These are phyloP conservation scores for Tympanoctomys barrerae DNA, from an alignment of 2,797 vertebrate species.

Conservation along the genomic window DNA sequence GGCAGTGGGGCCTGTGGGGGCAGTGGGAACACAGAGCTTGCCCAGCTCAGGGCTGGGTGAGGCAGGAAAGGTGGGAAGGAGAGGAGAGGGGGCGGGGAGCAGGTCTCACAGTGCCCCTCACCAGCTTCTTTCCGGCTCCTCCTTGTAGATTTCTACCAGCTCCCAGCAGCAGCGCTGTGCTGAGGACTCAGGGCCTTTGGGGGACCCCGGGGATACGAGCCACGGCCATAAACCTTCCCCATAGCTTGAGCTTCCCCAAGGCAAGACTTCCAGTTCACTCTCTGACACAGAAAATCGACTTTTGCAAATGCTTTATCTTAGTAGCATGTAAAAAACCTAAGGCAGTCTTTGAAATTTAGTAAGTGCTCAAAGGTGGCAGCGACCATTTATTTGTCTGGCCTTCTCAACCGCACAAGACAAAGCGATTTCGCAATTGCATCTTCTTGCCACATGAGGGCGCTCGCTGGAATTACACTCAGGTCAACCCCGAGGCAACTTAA, in stretches of 20 bases:
- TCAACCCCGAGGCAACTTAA: not conserved
- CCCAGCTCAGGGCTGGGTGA: not conserved
- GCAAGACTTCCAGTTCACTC: not conserved
- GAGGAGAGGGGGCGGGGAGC: not conserved
- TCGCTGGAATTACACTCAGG: constrained; percentile 28
- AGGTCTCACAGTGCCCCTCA: too few species aligned
- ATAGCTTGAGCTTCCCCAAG: not conserved
- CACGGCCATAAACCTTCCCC: not conserved
- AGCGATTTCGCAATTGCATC: not conserved
- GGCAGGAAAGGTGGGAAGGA: fast-evolving
- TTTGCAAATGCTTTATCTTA: not conserved
- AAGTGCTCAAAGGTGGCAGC: not conserved
- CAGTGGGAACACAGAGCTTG: fast-evolving
- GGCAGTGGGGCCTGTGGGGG: not conserved
- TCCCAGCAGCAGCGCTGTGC: not conserved
- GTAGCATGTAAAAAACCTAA: not conserved
- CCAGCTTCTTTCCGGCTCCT: not conserved
- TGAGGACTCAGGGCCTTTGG: not conserved
- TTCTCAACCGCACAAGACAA: not conserved
- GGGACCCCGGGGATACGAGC: too few species aligned
- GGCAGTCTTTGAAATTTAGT: not conserved
- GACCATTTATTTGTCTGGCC: not conserved
- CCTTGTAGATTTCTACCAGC: not conserved
- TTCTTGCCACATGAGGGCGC: constrained; percentile 40
- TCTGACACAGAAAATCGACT: not conserved